phyloP scores from a whole-genome alignment of 2,113 vertebrate species.

The Hippocampus zosterae region DNA sequence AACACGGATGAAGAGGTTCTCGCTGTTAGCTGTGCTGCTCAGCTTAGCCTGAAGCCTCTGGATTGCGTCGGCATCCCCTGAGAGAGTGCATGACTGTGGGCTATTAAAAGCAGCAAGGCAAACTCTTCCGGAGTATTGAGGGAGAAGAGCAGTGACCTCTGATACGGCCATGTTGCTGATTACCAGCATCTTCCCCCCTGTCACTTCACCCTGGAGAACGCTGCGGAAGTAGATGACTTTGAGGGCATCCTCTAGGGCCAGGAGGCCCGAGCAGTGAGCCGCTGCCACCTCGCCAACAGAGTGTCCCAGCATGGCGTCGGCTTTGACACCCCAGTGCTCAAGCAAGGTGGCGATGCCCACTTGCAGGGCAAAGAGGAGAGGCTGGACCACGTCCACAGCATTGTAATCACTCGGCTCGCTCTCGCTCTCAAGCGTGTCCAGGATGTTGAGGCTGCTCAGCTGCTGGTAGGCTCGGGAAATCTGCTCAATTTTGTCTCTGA shows the following conservation, averaged over 20 bases:
- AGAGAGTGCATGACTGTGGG: constrained; percentile 78
- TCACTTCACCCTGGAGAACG: constrained; percentile 71
- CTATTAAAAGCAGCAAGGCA: constrained; percentile 83
- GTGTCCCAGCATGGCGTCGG: constrained; percentile 70
- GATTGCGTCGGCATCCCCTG: constrained; percentile 73
- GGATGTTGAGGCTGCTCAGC: constrained; percentile 50
- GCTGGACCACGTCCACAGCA: constrained; percentile 71
- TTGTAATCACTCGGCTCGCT: constrained; percentile 60
- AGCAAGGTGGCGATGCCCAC: constrained; percentile 73
- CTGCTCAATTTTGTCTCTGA: constrained; percentile 75
- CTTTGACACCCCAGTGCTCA: constrained; percentile 78
- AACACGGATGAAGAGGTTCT: constrained; percentile 75
- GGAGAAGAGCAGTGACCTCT: constrained; percentile 66
- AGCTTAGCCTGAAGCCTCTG: constrained; percentile 62
- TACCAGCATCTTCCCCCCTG: constrained; percentile 78
- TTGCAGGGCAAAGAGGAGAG: constrained; percentile 80
- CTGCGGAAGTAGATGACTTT: constrained; percentile 79
- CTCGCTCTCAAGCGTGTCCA: constrained; percentile 61
- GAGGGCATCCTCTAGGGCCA: constrained; percentile 81
- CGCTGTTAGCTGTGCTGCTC: constrained; percentile 53
- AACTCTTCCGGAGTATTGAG: constrained; percentile 66
- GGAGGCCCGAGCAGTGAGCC: constrained; percentile 78
- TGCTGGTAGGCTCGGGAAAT: constrained; percentile 60
- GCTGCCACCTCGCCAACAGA: constrained; percentile 83
- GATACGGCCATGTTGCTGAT: constrained; percentile 75